Percentiles rank a stretch among this genome's conserved stretches.
Conservation (phyloP, 37 sponge, comb jelly and placozoan species). For the Hexactinellida sp. region DNA sequence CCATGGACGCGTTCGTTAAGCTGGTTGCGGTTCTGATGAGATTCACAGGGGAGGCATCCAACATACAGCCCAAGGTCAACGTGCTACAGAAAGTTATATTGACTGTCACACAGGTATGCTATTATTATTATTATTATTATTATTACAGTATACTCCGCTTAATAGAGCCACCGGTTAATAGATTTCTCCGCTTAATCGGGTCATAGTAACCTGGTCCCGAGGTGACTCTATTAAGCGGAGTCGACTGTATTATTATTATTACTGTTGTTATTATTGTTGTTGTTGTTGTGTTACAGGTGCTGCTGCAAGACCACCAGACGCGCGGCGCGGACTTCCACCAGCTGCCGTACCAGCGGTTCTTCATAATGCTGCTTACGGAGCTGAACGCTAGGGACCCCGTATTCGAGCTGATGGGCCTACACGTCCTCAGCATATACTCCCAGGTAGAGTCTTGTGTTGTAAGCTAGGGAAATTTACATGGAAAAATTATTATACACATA, state of each 20-base stretch:
- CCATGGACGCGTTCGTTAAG: constrained; percentile 95
- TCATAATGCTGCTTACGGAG: constrained; percentile 91
- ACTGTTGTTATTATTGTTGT: too few relatives aligned
- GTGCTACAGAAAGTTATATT: constrained; percentile 75
- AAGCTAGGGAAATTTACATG: background rate
- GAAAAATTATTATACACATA: too few relatives aligned
- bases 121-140: background rate
- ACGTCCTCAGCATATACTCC: constrained; percentile 76
- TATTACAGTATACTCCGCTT: too few relatives aligned
- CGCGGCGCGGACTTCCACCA: constrained; percentile 78
- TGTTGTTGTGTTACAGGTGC: constrained; percentile 47
- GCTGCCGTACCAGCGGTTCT: constrained; percentile 93
- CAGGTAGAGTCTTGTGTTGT: constrained; percentile 14
- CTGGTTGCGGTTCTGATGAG: constrained; percentile 85
- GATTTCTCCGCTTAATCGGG: too few relatives aligned
- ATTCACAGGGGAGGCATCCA: constrained; percentile 70
- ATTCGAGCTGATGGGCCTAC: constrained; percentile 74
- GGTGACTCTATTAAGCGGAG: too few relatives aligned
- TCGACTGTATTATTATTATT: too few relatives aligned
- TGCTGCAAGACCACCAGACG: constrained; percentile 87
- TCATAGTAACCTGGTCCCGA: too few relatives aligned
- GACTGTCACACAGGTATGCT: background rate
- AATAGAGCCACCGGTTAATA: background rate
- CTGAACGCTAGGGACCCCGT: constrained; percentile 74
- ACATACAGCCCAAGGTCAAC: constrained; percentile 73